Percentiles rank a stretch among this genome's conserved stretches.
Conservation (phyloP, 2,113 vertebrate genomes). For the Phyllostomus hastatus region DNA sequence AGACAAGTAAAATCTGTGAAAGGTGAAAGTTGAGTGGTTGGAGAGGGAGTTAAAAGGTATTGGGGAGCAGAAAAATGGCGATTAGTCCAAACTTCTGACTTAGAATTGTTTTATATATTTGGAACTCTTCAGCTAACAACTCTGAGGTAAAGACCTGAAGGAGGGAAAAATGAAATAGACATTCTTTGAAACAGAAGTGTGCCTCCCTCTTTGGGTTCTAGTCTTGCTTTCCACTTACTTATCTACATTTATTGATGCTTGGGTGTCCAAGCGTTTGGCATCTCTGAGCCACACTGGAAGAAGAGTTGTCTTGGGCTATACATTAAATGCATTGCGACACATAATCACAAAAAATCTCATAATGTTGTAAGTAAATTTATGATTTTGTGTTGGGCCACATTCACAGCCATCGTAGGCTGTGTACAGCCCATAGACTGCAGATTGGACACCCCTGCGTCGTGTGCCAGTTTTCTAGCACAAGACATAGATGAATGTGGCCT, state of each 20-base stretch:
- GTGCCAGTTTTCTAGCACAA: background rate
- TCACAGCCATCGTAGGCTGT: no score
- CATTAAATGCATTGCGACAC: no score
- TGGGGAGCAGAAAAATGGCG: background rate
- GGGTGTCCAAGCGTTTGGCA: no score
- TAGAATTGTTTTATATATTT: background rate
- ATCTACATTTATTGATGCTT: background rate
- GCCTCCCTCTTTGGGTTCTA: background rate
- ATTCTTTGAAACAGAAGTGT: background rate
- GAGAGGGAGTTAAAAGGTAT: background rate
- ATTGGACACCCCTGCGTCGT: background rate
- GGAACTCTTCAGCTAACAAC: background rate
- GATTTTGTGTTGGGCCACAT: no score
- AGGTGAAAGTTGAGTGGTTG: background rate
- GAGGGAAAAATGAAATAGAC: background rate
- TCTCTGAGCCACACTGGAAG: no score
- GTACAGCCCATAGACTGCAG: no score
- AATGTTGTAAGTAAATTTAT: no score
- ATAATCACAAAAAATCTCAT: no score
- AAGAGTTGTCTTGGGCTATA: no score
- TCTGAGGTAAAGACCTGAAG: background rate
- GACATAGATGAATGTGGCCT: background rate
- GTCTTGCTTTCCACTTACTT: slow-evolving; percentile 18
- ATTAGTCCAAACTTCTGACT: background rate
- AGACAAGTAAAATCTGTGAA: background rate